Base-by-base conservation (phyloP, 2,797 vertebrate species). In the Choloepus didactylus region DNA sequence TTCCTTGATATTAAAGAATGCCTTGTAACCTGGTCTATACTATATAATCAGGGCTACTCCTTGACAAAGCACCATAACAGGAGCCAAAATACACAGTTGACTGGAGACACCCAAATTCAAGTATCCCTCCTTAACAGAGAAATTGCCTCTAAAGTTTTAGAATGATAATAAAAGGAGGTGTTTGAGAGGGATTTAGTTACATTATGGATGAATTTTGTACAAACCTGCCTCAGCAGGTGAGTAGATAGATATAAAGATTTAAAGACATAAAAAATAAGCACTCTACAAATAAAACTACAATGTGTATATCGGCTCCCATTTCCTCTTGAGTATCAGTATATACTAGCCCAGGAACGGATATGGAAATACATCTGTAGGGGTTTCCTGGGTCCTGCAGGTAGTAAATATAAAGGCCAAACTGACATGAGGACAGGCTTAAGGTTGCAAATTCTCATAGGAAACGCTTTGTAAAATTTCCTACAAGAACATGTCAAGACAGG, bases 171-270 rank as follows among this genome's bases (percentile, higher is more conserved):
- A 91, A 72, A 51, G n/a, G 62, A 81, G 6, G 49, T 49, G 14
- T 41, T 77, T 86, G 14, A 67, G 31, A 82, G n/a, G 66, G 31
- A 18, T 7, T 67, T 23, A 51, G 0, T 91, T 79, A n/a, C 9
- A 60, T 67, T 89, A 35, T 70, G n/a, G 59, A n/a, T 86, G 15
- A 73, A 46, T 93, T 93, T 72, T 94, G 23, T n/a, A 31, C 5
- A 86, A 66, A 21, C 7, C 1, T 70, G 38, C 29, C 23, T 25
- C 70, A 3, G 46, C 49, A 86, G 31, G 41, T 35, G 38, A 66
- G 4, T 44, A 72, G 18, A 41, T 19, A 19, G 35, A 60, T 60
- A 80, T 44, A 62, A 44, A 90, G 31, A 88, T 38, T 84, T 56
- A 73, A 0, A 95, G 31, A 44, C 67, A 35, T 1, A 60, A 35